A percentile compares a stretch with the other conserved stretches of the same genome.
Conservation (phyloP, 2,888 invertebrate genomes). For the Orchesella flavescens region DNA sequence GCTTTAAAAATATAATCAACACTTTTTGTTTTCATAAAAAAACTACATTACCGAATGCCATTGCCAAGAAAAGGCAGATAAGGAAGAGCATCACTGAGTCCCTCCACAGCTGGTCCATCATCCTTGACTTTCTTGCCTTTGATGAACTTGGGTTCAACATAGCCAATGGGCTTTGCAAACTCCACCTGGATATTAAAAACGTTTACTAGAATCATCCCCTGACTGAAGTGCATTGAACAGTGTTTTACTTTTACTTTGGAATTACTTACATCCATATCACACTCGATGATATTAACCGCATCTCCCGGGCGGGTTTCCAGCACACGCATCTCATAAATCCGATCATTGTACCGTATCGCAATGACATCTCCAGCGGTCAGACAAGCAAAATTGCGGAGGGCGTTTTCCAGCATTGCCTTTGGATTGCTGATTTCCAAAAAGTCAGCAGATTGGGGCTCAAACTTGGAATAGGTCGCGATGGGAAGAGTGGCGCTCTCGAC, state of each 20-base stretch:
- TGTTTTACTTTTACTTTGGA: no score
- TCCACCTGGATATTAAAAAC: conserved; percentile 82
- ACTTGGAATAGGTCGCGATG: conserved; percentile 96
- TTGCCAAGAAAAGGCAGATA: conserved; percentile 86
- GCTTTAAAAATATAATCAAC: no score
- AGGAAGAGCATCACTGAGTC: conserved; percentile 75
- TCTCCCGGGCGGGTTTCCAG: conserved; percentile 95
- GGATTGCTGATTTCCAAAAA: conserved; percentile 98
- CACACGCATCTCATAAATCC: conserved; percentile 95
- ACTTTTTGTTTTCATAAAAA: no score
- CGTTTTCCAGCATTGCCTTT: conserved; percentile 94
- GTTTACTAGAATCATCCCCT: no score
- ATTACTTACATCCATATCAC: conserved; percentile 98
- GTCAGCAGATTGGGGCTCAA: conserved; percentile 94
- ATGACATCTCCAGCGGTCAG: conserved; percentile 97
- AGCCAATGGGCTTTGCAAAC: conserved; percentile 97
- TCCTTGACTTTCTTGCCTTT: conserved; percentile 73
- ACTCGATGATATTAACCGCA: conserved; percentile 98
- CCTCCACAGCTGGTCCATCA: conserved; percentile 36
- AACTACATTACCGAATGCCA: conserved; percentile 76
- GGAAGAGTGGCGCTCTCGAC: conserved; percentile 95
- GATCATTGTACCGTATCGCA: conserved; percentile 97
- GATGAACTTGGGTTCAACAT: conserved; percentile 85
- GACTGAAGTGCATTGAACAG: no score
- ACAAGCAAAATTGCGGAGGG: conserved; percentile 95